Evolutionary conservation across 2,113 vertebrate species (phyloP), one percentile per base, ranked within the genome.

Genomic region (Dromaius novaehollandiae): DNA sequence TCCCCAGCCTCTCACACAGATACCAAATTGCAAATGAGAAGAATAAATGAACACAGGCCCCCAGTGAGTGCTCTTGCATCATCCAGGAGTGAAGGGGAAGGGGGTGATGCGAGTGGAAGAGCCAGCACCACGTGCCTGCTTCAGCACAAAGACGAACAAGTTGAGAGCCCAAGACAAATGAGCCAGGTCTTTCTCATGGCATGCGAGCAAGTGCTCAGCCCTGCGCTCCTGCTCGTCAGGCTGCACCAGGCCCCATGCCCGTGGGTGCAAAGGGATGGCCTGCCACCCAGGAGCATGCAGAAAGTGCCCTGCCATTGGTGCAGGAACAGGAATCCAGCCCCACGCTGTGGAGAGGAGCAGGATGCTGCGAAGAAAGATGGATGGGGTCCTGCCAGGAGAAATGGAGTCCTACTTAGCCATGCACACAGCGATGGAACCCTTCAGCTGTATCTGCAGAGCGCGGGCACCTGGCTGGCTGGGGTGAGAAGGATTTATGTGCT

Each of bases 81-180:
- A 74, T 51, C 15, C 13, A 11, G 30, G 18, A 76, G 63, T n/a
- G n/a, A 66, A 82, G 32, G n/a, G 36, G 53, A 86, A 19, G 1
- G 0, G 58, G 28, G 32, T 0, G 1, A 80, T 19, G 28, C 7
- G n/a, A 28, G 15, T 40, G 40, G 56, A 75, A 70, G 24, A 93
- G 13, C 34, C 4, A 2, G 28, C 46, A 46, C 20, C 1, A 0
- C 38, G 46, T 91, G 69, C 56, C 34, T 36, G 20, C 74, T 87
- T 26, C 38, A 13, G 19, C 1, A 1, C 0, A 0, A 73, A 78
- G n/a, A 20, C 28, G 22, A 2, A 7, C 0, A 4, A 65, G 58
- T 21, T 6, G 2, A 20, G n/a, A 61, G 17, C 26, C 11, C 55
- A 58, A 16, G 56, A 51, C 69, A 51, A 71, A 44, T 12, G 10